These are phyloP conservation scores for Lycia hirtaria DNA, from an alignment of 2,888 invertebrate genomes.

Conservation along the genomic window DNA sequence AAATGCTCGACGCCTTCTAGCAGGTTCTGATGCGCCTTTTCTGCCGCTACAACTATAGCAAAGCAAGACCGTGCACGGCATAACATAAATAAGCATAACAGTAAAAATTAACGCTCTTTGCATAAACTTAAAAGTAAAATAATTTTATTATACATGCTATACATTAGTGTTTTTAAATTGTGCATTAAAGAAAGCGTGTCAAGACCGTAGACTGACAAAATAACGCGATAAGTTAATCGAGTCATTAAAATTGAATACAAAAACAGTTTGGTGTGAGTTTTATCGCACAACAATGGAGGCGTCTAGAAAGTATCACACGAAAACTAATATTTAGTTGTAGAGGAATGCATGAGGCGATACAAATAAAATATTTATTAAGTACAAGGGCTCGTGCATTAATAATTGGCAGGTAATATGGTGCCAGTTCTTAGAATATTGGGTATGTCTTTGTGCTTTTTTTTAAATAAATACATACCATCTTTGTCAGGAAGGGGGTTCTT, in stretches of 20 bases:
- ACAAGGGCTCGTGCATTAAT: constrained; percentile 22
- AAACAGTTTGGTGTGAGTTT: constrained; percentile 32
- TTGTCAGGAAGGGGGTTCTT: constrained; percentile 97
- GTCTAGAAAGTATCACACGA: constrained; percentile 21
- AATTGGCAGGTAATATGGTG: constrained; percentile 18
- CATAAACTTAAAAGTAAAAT: constrained; percentile 41
- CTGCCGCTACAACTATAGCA: constrained; percentile 88
- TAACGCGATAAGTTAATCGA: constrained; percentile 44
- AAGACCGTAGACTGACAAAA: constrained; percentile 37
- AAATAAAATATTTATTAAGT: not conserved
- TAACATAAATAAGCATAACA: constrained; percentile 43
- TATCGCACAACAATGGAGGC: constrained; percentile 28
- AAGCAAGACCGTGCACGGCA: constrained; percentile 75
- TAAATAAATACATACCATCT: constrained; percentile 88
- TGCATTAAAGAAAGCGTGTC: constrained; percentile 47
- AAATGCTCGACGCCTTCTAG: constrained; percentile 90
- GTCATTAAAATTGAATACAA: constrained; percentile 41
- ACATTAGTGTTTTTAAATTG: constrained; percentile 17
- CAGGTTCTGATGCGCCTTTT: constrained; percentile 89
- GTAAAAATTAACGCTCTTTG: constrained; percentile 25
- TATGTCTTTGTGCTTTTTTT: not conserved
- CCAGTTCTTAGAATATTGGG: constrained; percentile 1
- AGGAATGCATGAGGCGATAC: constrained; percentile 7
- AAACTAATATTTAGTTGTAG: not conserved
- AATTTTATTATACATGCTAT: constrained; percentile 42